Conservation (phyloP, 2,797 vertebrate species). For the Orestias chungarensis region DNA sequence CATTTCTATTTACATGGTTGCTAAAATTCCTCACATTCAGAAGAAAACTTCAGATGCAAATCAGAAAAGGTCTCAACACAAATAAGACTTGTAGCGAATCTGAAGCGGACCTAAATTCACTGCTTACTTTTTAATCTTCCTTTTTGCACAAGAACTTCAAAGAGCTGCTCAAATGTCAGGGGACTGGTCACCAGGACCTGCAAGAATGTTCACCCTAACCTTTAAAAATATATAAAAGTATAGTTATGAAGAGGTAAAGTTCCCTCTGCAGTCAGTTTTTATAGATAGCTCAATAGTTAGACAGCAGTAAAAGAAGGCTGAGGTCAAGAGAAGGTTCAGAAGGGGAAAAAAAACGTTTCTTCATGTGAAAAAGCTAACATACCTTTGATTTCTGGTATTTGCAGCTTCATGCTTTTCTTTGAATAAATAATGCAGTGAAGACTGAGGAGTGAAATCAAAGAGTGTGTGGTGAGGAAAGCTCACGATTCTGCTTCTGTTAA, state of each 20-base stretch:
- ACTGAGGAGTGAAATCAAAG: conserved; percentile 10
- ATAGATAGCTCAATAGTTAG: conserved; percentile 18
- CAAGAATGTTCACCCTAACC: conserved; percentile 27
- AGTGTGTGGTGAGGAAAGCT: background rate
- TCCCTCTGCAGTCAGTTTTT: conserved; percentile 23
- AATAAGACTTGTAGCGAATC: conserved; percentile 26
- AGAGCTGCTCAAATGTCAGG: conserved; percentile 36
- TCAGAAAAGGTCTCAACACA: conserved; percentile 10
- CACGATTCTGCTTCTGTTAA: conserved; percentile 2
- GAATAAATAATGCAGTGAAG: conserved; percentile 8
- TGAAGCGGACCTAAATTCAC: conserved; percentile 61
- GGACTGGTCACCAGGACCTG: conserved; percentile 38
- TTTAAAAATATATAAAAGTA: conserved; percentile 29
- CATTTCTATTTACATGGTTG: conserved; percentile 24
- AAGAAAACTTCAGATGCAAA: conserved; percentile 13
- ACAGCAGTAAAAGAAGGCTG: background rate
- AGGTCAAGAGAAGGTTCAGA: conserved; percentile 17
- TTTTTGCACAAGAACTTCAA: conserved; percentile 51
- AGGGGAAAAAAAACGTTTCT: background rate
- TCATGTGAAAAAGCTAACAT: background rate
- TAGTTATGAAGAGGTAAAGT: conserved; percentile 22
- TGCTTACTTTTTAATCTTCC: conserved; percentile 25
- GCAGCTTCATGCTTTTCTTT: background rate
- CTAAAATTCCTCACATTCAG: conserved; percentile 44
- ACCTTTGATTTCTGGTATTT: conserved; percentile 8